Evolutionary conservation across 2,797 vertebrate species (phyloP), one percentile per base, ranked within the genome.

Genomic region (Anguilla obscura): DNA sequence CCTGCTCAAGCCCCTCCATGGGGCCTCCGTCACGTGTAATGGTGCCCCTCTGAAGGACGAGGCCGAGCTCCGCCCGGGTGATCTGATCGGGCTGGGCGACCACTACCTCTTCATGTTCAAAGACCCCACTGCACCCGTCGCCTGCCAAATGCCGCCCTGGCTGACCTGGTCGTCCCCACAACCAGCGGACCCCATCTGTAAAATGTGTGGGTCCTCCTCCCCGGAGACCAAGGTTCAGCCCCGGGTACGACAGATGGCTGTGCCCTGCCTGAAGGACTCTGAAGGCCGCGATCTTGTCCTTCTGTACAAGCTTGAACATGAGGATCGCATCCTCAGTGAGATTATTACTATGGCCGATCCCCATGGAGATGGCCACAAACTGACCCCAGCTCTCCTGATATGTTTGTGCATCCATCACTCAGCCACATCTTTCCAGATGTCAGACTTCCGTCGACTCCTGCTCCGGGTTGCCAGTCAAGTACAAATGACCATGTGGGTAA

Each of bases 101-200:
- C 89, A 88, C 88, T 97, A 97, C 92, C 86, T 96, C 86, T 96
- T 97, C 84, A 93, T 97, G 83, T 97, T 95, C 89, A 96, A 96
- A 91, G 96, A 97, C 89, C 95, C 96, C 0, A 83, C 89, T 1
- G 40, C 87, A 10, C n/a, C 88, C 1, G 8, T 45, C 21, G 58
- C 80, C 24, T 36, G 80, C 54, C 86, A 86, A 2, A 84, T 12
- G 33, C 85, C 80, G 3, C 27, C 85, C 18, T 90, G 88, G 88
- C 60, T 86, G 82, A 52, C 1, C 45, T 71, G 86, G 27, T 18
- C 87, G 10, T 40, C 79, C 0, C 27, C 33, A n/a, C 30, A 27
- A 6, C 18, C 24, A 21, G 45, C 30, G 80, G 45, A 12, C 21
- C 87, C 91, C 21, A 87, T 94, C 87, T 95, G 94, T 89, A 90